Evolutionary conservation across 2,888 invertebrate species (phyloP).

Genomic region (Eurytoma californica): DNA sequence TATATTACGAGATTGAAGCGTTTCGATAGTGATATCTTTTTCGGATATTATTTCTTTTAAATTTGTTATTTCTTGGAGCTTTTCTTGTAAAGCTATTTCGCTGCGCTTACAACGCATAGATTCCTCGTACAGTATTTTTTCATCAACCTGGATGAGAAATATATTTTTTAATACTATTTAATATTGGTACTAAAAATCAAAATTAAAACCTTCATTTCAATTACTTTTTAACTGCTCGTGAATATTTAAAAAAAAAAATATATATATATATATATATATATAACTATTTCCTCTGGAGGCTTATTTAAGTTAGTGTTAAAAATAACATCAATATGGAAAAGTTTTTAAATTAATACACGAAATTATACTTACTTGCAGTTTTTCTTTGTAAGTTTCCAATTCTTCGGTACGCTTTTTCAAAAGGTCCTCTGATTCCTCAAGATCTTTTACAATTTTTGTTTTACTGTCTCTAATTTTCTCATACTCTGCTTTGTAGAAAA

Average conservation of each 20-base stretch:
- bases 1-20: conserved; percentile 64
- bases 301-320: no score
- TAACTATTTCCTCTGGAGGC: no score
- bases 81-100: conserved; percentile 75
- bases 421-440: conserved; percentile 77
- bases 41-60: conserved; percentile 73
- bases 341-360: background rate
- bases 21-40: conserved; percentile 68
- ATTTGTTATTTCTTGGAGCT: conserved; percentile 76
- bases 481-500: conserved; percentile 78
- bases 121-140: conserved; percentile 76
- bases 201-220: no score
- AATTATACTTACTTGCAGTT: conserved; percentile 69
- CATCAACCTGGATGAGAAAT: conserved; percentile 68
- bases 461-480: conserved; percentile 78
- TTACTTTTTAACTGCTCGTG: no score
- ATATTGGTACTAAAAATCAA: no score
- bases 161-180: no score
- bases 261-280: no score
- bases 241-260: no score
- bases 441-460: conserved; percentile 77
- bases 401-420: conserved; percentile 74
- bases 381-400: conserved; percentile 76
- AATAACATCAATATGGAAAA: background rate
- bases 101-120: conserved; percentile 54